These are phyloP conservation scores for Macroglossus sobrinus DNA, from an alignment of 2,113 vertebrate species.

Conservation along the genomic window DNA sequence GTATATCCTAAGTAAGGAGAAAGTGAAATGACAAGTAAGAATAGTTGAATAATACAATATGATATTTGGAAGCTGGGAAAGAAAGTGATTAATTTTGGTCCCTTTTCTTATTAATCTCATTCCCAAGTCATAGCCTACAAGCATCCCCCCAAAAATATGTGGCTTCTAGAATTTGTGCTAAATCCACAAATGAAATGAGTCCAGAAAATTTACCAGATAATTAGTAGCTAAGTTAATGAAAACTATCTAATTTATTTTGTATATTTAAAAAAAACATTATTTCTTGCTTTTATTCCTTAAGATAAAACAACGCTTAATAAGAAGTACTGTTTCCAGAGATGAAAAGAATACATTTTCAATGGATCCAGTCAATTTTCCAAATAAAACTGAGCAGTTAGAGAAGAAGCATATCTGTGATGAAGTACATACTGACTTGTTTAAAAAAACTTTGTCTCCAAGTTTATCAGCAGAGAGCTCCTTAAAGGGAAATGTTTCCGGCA, in stretches of 20 bases:
- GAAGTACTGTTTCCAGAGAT: conserved; percentile 78
- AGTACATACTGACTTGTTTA: conserved; percentile 58
- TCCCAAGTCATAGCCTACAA: conserved; percentile 74
- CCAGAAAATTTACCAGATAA: not conserved
- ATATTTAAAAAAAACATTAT: conserved; percentile 67
- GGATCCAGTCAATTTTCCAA: conserved; percentile 78
- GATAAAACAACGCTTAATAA: conserved; percentile 82
- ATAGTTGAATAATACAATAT: conserved; percentile 83
- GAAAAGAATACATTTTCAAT: conserved; percentile 75
- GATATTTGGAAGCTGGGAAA: conserved; percentile 78
- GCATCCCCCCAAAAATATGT: conserved; percentile 76
- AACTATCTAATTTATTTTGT: conserved; percentile 59
- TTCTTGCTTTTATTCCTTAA: conserved; percentile 75
- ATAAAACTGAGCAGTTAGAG: conserved; percentile 72
- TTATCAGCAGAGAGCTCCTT: conserved; percentile 71
- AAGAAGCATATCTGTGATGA: conserved; percentile 67
- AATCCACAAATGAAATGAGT: conserved; percentile 75
- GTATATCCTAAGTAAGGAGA: conserved; percentile 81
- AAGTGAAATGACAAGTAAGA: conserved; percentile 85
- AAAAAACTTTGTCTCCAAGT: conserved; percentile 66
- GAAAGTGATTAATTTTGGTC: conserved; percentile 81
- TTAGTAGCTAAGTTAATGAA: conserved; percentile 29
- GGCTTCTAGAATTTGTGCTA: conserved; percentile 72
- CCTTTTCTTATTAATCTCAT: conserved; percentile 81
- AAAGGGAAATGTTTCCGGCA: conserved; percentile 68